Percentiles rank a stretch among this genome's conserved stretches.
Conservation (phyloP, 2,888 invertebrate species). For the Mimachlamys varia region DNA sequence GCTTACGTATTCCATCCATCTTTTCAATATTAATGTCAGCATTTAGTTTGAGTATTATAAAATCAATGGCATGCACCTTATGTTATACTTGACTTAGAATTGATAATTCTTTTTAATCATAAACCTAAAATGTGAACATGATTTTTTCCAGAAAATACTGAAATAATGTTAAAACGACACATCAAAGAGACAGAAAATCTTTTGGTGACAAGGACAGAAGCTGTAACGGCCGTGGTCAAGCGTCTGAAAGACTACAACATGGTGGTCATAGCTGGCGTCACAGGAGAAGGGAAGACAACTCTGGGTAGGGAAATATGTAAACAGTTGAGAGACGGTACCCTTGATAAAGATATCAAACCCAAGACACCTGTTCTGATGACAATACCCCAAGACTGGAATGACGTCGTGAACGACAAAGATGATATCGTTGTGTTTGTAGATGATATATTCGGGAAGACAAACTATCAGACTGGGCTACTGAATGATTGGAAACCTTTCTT, state of each 20-base stretch:
- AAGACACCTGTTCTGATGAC: background rate
- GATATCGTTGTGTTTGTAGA: constrained; percentile 22
- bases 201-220: background rate
- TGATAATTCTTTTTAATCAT: too few species aligned
- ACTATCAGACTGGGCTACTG: background rate
- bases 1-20: too few species aligned
- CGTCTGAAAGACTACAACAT: background rate
- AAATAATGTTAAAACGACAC: background rate
- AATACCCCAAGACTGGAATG: background rate
- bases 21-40: too few species aligned
- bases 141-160: background rate
- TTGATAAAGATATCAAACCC: background rate
- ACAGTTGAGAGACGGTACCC: background rate
- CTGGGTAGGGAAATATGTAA: constrained; percentile 12
- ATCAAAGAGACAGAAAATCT: background rate
- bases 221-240: background rate
- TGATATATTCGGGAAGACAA: background rate
- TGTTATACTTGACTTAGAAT: too few species aligned
- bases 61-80: too few species aligned
- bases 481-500: background rate
- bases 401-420: background rate
- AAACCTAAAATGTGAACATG: background rate
- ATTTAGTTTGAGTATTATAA: too few species aligned
- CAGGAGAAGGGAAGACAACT: constrained; percentile 15
- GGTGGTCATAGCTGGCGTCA: background rate